Percentiles rank a stretch among this genome's conserved stretches.
Conservation (phyloP, 1,140 invertebrate species). For the Temnothorax longispinosus region DNA sequence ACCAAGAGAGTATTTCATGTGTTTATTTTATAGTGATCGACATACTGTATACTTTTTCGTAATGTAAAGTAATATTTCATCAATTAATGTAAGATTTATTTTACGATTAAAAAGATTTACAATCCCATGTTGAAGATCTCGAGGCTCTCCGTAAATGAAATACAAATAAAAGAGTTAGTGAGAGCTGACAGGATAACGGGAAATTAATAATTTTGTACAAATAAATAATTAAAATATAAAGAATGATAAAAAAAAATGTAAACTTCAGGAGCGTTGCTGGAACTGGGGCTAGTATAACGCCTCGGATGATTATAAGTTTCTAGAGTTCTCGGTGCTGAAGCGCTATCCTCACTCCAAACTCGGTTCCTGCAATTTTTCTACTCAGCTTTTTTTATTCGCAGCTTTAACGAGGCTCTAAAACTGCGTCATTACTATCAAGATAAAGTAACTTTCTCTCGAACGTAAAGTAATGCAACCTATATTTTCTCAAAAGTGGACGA, state of each 20-base stretch:
- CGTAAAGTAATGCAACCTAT: slow-evolving; percentile 9
- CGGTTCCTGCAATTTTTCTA: slow-evolving; percentile 49
- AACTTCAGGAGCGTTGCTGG: slow-evolving; percentile 50
- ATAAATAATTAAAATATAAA: slow-evolving; percentile 48
- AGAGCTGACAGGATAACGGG: background rate
- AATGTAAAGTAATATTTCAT: background rate
- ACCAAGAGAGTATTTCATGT: background rate
- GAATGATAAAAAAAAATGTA: background rate
- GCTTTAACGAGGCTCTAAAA: slow-evolving; percentile 49
- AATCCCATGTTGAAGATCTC: background rate
- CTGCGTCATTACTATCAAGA: slow-evolving; percentile 35
- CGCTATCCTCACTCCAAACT: slow-evolving; percentile 43
- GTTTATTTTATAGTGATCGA: background rate
- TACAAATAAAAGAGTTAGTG: background rate
- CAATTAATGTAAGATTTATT: background rate
- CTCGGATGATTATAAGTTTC: slow-evolving; percentile 49
- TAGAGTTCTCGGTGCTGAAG: slow-evolving; percentile 42
- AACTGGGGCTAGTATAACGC: slow-evolving; percentile 64
- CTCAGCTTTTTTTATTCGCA: slow-evolving; percentile 38
- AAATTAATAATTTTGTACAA: slow-evolving; percentile 31
- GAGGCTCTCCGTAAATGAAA: background rate
- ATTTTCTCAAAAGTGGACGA: slow-evolving; percentile 5
- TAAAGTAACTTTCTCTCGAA: slow-evolving; percentile 34
- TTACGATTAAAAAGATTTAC: background rate
- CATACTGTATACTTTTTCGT: background rate